Evolutionary conservation across 2,888 invertebrate species (phyloP).

Genomic region (Agriopis leucophaearia): DNA sequence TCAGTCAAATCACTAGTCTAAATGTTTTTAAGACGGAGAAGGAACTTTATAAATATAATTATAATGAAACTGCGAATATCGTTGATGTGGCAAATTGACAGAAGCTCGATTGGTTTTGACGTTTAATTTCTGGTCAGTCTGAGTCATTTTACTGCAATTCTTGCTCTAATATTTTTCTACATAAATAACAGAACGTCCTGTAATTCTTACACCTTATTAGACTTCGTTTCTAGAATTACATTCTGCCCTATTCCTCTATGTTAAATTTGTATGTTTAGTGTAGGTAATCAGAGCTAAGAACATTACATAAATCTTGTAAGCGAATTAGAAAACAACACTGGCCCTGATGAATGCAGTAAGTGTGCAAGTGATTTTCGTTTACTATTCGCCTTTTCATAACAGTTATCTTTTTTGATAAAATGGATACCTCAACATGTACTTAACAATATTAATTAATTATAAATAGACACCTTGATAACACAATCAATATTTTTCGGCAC

Average conservation of each 20-base stretch:
- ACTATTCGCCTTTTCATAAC: background rate
- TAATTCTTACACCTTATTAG: background rate
- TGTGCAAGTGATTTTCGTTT: background rate
- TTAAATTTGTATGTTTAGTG: background rate
- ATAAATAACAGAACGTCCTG: constrained; percentile 15
- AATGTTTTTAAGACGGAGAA: background rate
- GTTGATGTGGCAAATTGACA: constrained; percentile 85
- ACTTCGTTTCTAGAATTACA: background rate
- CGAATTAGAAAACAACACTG: constrained; percentile 21
- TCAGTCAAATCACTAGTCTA: constrained; percentile 1
- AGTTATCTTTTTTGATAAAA: background rate
- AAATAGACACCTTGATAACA: background rate
- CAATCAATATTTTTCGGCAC: background rate
- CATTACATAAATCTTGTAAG: constrained; percentile 26
- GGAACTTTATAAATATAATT: constrained; percentile 22
- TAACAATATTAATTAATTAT: background rate
- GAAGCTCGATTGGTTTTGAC: constrained; percentile 75
- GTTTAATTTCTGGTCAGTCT: constrained; percentile 67
- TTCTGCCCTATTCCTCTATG: background rate
- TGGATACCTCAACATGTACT: background rate
- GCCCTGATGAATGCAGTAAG: constrained; percentile 15
- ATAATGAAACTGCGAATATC: constrained; percentile 50
- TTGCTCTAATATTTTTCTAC: constrained; percentile 23
- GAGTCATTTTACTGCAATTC: constrained; percentile 74
- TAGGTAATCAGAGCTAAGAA: constrained; percentile 9